These are phyloP conservation scores for Spea multiplicata DNA, from an alignment of 2,113 vertebrate species.

Conservation along the genomic window DNA sequence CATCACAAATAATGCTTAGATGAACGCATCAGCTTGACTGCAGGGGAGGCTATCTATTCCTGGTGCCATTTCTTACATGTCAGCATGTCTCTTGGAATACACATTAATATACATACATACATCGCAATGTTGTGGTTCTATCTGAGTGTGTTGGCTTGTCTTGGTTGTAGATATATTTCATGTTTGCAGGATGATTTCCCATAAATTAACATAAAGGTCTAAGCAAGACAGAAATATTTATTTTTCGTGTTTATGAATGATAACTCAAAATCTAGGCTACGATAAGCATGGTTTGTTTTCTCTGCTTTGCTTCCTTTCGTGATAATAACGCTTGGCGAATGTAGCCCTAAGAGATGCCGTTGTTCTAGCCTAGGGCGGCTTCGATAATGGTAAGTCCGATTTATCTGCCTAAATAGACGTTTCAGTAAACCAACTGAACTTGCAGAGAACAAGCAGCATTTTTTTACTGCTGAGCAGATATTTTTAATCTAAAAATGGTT, in stretches of 20 bases:
- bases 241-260: slow-evolving; percentile 4
- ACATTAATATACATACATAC: neutral
- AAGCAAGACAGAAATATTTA: slow-evolving; percentile 13
- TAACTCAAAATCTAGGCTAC: slow-evolving; percentile 7
- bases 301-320: slow-evolving; percentile 1
- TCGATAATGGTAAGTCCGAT: slow-evolving; percentile 2
- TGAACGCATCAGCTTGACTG: neutral
- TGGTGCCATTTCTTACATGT: neutral
- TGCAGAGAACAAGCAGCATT: neutral
- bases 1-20: neutral
- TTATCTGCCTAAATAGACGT: slow-evolving; percentile 12
- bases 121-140: neutral
- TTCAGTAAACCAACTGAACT: neutral
- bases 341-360: neutral
- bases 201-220: neutral
- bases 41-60: neutral
- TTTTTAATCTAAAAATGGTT: too few relatives aligned
- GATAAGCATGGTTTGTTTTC: neutral
- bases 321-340: slow-evolving; percentile 24
- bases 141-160: neutral
- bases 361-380: slow-evolving; percentile 20
- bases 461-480: too few relatives aligned
- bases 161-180: slow-evolving; percentile 1
- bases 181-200: neutral
- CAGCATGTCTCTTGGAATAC: neutral